Conservation (phyloP, 2,888 invertebrate species). For the Pachymerium ferrugineum region DNA sequence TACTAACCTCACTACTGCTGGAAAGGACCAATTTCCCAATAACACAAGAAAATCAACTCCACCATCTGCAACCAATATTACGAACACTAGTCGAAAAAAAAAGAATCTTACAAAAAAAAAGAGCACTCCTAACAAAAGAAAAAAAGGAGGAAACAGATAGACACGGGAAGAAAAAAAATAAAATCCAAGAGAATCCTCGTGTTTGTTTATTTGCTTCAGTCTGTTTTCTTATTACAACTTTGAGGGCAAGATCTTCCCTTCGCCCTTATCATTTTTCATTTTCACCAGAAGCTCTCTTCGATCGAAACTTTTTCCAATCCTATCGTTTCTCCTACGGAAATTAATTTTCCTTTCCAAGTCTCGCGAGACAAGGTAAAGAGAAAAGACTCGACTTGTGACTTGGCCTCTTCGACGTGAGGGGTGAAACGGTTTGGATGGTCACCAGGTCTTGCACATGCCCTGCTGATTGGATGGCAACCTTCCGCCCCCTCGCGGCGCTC, state of each 20-base stretch:
- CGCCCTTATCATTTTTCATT: constrained; percentile 21
- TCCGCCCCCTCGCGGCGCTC: neutral
- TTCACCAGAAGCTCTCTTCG: neutral
- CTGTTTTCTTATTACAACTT: neutral
- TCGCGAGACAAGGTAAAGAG: neutral
- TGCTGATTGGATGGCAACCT: constrained; percentile 14
- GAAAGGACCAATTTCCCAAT: neutral
- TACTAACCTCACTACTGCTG: constrained; percentile 7
- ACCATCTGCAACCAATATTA: constrained; percentile 24
- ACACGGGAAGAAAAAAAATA: neutral
- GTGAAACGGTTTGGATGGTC: constrained; percentile 16
- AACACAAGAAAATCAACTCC: constrained; percentile 16
- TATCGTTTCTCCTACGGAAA: constrained; percentile 25
- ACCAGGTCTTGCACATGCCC: neutral
- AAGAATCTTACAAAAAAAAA: neutral
- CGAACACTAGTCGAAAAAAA: neutral
- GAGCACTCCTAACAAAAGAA: too few species aligned
- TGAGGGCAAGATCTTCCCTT: neutral
- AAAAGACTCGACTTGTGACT: constrained; percentile 16
- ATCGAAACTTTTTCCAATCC: constrained; percentile 25
- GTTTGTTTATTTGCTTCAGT: constrained; percentile 18
- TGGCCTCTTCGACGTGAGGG: constrained; percentile 24
- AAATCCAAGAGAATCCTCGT: neutral
- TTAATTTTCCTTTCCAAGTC: constrained; percentile 5
- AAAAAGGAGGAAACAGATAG: neutral